phyloP scores from a whole-genome alignment of 2,888 invertebrate species.

The Andrena bucephala region DNA sequence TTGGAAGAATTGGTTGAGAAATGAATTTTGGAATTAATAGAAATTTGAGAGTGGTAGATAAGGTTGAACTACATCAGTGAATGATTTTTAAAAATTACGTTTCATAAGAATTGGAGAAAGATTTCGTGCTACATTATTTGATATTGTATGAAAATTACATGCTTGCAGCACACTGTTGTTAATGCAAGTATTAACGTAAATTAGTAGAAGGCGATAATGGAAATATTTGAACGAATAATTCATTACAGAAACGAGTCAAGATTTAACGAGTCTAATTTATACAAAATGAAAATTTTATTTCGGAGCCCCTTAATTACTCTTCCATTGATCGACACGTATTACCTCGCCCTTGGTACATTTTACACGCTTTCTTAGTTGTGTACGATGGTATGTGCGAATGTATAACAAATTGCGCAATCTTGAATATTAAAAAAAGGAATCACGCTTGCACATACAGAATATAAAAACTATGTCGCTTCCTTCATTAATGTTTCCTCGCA shows the following conservation, averaged over 20 bases:
- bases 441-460: not conserved
- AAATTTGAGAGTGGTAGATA: no score
- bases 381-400: slow-evolving; percentile 37
- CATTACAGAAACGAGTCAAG: not conserved
- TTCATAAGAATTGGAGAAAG: not conserved
- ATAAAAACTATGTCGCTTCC: slow-evolving; percentile 5
- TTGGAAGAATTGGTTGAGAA: no score
- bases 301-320: slow-evolving; percentile 48
- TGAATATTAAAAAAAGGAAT: slow-evolving; percentile 18
- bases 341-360: slow-evolving; percentile 78
- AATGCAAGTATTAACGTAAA: slow-evolving; percentile 9
- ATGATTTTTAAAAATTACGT: no score
- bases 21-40: no score
- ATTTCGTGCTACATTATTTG: not conserved
- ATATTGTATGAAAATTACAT: slow-evolving; percentile 14
- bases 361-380: slow-evolving; percentile 50
- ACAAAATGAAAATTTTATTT: slow-evolving; percentile 18
- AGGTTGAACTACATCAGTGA: no score
- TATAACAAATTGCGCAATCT: slow-evolving; percentile 39
- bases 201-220: slow-evolving; percentile 1
- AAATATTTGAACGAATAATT: not conserved
- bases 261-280: slow-evolving; percentile 5
- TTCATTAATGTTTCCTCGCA: not conserved
- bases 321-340: slow-evolving; percentile 72
- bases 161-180: not conserved